These are phyloP conservation scores for Clarias gariepinus DNA, from an alignment of 2,113 vertebrate species.

Conservation along the genomic window DNA sequence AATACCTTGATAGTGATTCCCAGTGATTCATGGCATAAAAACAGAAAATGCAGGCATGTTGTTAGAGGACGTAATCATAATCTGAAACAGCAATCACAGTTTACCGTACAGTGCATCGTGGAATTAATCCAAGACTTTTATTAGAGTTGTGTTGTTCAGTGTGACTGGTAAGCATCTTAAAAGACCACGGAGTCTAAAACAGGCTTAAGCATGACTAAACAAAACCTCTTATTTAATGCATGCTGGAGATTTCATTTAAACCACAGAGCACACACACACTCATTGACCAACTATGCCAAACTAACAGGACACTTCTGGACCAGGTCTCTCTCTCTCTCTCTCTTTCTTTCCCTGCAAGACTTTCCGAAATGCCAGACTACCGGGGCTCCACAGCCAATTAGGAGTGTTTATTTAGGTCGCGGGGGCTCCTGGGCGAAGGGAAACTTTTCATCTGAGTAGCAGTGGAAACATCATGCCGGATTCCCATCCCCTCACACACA, in stretches of 20 bases:
- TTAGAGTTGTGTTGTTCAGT: background rate
- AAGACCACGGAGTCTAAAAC: background rate
- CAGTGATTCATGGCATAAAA: background rate
- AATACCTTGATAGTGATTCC: too few species aligned
- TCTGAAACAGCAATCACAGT: background rate
- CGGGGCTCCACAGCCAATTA: conserved; percentile 94
- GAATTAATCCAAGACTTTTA: background rate
- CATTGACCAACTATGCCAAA: background rate
- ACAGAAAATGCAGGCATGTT: background rate
- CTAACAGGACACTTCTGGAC: background rate
- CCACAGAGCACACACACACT: background rate
- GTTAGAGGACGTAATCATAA: background rate
- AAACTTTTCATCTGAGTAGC: conserved; percentile 71
- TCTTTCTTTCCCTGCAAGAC: conserved; percentile 1
- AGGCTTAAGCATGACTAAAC: background rate
- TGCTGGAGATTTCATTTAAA: conserved; percentile 7
- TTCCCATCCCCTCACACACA: conserved; percentile 25
- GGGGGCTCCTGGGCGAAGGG: conserved; percentile 78
- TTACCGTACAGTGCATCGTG: background rate
- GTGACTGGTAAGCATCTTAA: background rate
- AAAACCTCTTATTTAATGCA: conserved; percentile 12
- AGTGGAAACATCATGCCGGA: conserved; percentile 69
- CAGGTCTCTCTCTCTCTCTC: background rate
- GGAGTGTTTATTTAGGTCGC: conserved; percentile 82
- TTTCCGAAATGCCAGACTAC: conserved; percentile 80